Conservation (phyloP, 2,888 invertebrate genomes). For the Tipula lateralis region DNA sequence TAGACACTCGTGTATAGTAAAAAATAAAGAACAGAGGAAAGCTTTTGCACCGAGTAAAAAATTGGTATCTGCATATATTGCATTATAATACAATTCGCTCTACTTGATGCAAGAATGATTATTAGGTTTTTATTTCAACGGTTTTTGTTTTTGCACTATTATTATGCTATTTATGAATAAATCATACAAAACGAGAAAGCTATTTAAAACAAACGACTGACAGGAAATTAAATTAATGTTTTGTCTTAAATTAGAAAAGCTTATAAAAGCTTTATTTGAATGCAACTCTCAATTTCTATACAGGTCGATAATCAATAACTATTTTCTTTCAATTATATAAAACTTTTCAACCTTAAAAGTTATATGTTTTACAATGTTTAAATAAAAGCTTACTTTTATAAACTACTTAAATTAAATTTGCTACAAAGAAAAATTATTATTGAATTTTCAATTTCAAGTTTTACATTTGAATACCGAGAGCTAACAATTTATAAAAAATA, state of each 20-base stretch:
- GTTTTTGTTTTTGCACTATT: neutral
- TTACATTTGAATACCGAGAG: no score
- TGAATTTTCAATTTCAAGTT: no score
- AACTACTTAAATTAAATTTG: no score
- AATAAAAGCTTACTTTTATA: no score
- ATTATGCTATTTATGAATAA: neutral
- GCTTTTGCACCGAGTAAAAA: neutral
- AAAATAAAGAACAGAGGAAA: neutral
- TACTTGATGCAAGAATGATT: neutral
- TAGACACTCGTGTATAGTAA: no score
- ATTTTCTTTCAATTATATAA: no score
- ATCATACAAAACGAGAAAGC: neutral
- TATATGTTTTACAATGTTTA: no score
- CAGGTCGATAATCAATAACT: no score
- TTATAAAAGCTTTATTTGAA: neutral
- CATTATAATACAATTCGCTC: neutral
- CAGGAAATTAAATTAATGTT: neutral
- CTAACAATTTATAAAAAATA: no score
- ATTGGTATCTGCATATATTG: neutral
- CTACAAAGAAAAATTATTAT: no score
- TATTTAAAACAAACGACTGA: neutral
- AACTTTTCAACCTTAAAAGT: no score
- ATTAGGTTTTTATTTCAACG: slow-evolving; percentile 1
- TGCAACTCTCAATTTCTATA: no score
- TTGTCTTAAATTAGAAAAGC: neutral